A percentile compares a stretch with the other conserved stretches of the same genome.
phyloP scores from a whole-genome alignment of 53 echinoderm and acorn worm genomes.

The Antedon mediterranea region DNA sequence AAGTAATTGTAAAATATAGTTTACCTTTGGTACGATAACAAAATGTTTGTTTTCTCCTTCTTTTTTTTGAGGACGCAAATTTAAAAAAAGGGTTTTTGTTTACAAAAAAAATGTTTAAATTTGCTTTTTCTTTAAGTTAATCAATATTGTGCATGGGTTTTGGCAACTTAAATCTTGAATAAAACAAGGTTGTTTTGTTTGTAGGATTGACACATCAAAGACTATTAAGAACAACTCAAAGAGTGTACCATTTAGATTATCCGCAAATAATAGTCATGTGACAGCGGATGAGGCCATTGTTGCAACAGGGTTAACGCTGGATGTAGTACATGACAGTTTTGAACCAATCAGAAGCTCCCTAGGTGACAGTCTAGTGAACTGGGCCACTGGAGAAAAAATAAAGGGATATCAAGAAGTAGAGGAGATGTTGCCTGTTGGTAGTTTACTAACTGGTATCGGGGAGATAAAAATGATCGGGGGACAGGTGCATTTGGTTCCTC shows the following conservation, averaged over 20 bases:
- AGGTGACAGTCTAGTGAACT: constrained; percentile 75
- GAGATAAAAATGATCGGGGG: constrained; percentile 51
- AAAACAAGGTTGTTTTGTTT: background rate
- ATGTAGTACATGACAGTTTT: constrained; percentile 75
- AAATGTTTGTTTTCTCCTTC: too few species aligned
- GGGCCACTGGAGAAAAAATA: constrained; percentile 97
- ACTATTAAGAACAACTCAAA: constrained; percentile 59
- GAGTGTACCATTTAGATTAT: constrained; percentile 60
- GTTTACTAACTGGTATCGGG: constrained; percentile 64
- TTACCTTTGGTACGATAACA: too few species aligned
- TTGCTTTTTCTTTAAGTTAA: too few species aligned
- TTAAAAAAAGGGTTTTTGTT: too few species aligned
- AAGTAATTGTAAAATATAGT: too few species aligned
- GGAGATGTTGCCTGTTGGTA: constrained; percentile 72
- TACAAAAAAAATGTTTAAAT: background rate
- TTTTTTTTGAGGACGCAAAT: too few species aligned
- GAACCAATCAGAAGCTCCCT: constrained; percentile 58
- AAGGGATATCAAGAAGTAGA: constrained; percentile 95
- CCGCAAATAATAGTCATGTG: constrained; percentile 21
- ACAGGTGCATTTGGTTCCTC: constrained; percentile 49
- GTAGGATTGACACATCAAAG: constrained; percentile 80
- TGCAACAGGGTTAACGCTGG: constrained; percentile 50
- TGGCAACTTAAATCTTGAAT: too few species aligned
- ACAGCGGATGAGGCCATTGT: constrained; percentile 65
- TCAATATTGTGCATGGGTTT: too few species aligned